Evolutionary conservation across 2,888 invertebrate genomes (phyloP).

Genomic region (Microplitis deprimator): DNA sequence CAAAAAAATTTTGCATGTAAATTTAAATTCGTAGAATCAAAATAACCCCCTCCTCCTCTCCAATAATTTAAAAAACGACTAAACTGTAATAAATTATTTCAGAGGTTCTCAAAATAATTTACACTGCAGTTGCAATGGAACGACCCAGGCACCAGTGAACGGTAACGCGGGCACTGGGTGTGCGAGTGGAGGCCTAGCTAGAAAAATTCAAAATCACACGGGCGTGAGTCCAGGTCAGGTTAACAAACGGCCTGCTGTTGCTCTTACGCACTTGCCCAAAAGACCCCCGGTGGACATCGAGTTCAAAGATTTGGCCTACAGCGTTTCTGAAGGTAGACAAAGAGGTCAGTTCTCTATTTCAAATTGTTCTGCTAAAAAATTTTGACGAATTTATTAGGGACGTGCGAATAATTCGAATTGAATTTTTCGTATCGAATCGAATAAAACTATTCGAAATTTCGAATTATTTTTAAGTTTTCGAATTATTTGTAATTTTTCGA

Average conservation of each 20-base stretch:
- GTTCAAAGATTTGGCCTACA: conserved; percentile 89
- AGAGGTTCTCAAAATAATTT: conserved; percentile 82
- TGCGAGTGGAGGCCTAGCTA: conserved; percentile 74
- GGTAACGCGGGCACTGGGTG: conserved; percentile 65
- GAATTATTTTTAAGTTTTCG: no score
- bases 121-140: conserved; percentile 77
- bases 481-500: no score
- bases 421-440: neutral
- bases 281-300: conserved; percentile 92
- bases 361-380: neutral
- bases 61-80: neutral
- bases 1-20: no score
- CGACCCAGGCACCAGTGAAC: conserved; percentile 64
- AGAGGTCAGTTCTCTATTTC: conserved; percentile 72
- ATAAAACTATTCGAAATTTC: neutral
- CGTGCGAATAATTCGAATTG: no score
- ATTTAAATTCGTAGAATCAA: no score
- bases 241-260: conserved; percentile 81
- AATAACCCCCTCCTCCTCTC: no score
- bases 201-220: conserved; percentile 81
- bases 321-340: conserved; percentile 87
- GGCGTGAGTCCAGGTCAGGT: conserved; percentile 75
- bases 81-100: conserved; percentile 50
- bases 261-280: conserved; percentile 86
- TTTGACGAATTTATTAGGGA: neutral